Percentiles rank a stretch among this genome's conserved stretches.
phyloP scores from a whole-genome alignment of 2,797 vertebrate species.

The Borostomias antarcticus region DNA sequence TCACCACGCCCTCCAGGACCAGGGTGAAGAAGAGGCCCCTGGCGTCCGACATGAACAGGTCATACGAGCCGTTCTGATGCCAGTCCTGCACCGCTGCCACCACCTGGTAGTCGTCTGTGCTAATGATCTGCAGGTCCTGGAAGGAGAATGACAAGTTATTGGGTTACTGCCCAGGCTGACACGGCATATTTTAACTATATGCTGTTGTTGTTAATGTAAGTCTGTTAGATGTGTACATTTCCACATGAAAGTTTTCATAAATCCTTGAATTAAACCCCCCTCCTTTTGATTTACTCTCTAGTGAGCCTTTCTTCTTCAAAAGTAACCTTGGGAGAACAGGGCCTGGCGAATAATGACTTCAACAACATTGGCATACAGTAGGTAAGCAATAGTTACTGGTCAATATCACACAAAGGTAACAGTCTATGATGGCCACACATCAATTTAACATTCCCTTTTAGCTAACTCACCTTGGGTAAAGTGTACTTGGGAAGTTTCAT shows the following conservation, averaged over 20 bases:
- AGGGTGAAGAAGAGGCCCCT: slow-evolving; percentile 88
- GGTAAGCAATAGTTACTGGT: neutral
- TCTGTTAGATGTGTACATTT: neutral
- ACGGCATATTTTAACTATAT: neutral
- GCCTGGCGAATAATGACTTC: neutral
- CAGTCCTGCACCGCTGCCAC: slow-evolving; percentile 94
- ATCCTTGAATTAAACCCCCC: neutral
- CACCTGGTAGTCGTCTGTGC: slow-evolving; percentile 94
- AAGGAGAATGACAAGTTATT: slow-evolving; percentile 15
- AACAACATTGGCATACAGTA: neutral
- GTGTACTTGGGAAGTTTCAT: slow-evolving; percentile 95
- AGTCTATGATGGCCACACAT: neutral
- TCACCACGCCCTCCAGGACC: slow-evolving; percentile 91
- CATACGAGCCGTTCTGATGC: slow-evolving; percentile 94
- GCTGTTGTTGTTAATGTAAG: neutral
- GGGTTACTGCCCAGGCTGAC: neutral
- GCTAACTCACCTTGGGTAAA: slow-evolving; percentile 85
- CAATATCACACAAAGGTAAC: neutral
- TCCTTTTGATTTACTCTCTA: neutral
- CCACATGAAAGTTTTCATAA: neutral
- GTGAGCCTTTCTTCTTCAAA: neutral
- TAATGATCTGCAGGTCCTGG: slow-evolving; percentile 95
- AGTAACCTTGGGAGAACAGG: neutral
- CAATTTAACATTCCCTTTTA: neutral
- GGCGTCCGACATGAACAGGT: slow-evolving; percentile 93